A percentile compares a stretch with the other conserved stretches of the same genome.
Conservation (phyloP, 2,888 invertebrate species). For the Drosophila seclusa region DNA sequence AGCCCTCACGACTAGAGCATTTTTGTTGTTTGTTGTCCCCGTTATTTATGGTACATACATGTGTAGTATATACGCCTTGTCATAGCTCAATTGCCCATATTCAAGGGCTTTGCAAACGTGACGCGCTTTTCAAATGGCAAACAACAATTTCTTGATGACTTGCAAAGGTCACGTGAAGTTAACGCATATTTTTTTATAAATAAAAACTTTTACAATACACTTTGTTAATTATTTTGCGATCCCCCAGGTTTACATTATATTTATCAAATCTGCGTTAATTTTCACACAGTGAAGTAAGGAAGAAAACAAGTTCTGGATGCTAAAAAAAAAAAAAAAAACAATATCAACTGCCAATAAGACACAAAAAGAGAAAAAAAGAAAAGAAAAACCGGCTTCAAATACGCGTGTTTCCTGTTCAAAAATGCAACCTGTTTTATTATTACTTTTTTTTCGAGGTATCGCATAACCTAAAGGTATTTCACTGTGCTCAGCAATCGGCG, state of each 20-base stretch:
- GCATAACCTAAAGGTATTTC: conserved; percentile 56
- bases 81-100: conserved; percentile 1
- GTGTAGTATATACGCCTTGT: conserved; percentile 2
- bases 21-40: conserved; percentile 12
- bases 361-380: conserved; percentile 38
- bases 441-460: conserved; percentile 35
- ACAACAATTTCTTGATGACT: conserved; percentile 51
- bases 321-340: conserved; percentile 10
- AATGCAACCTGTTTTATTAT: conserved; percentile 60
- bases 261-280: conserved; percentile 58
- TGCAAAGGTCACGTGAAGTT: conserved; percentile 62
- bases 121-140: conserved; percentile 54
- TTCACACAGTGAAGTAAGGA: conserved; percentile 32
- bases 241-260: conserved; percentile 29
- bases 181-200: conserved; percentile 57
- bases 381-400: conserved; percentile 66
- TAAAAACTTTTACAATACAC: conserved; percentile 1
- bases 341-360: conserved; percentile 49
- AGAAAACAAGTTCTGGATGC: conserved; percentile 65
- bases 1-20: neutral
- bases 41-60: conserved; percentile 1
- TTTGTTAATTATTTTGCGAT: conserved; percentile 6
- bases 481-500: conserved; percentile 21
- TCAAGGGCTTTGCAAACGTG: conserved; percentile 61
- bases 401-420: conserved; percentile 65